These are phyloP conservation scores for Muricea muricata DNA, from an alignment of 92 coral and sea anemone genomes.

Conservation along the genomic window DNA sequence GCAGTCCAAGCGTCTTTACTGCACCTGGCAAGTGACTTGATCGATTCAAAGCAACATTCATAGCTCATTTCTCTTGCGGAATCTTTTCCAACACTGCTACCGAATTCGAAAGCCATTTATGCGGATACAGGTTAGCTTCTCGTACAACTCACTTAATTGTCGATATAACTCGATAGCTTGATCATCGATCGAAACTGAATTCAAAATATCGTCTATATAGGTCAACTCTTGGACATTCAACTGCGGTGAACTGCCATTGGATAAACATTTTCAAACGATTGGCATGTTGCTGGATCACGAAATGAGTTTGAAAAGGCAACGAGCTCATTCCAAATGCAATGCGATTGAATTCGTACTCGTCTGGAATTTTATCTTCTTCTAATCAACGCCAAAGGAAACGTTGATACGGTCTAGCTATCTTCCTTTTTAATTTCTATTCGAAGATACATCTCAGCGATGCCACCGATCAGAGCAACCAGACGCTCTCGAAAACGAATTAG, in stretches of 20 bases:
- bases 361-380: conserved; percentile 49
- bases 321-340: conserved; percentile 54
- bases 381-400: conserved; percentile 52
- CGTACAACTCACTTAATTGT: too few relatives aligned
- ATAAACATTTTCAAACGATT: background rate
- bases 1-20: background rate
- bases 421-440: conserved; percentile 61
- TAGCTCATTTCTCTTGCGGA: conserved; percentile 41
- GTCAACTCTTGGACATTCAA: conserved; percentile 50
- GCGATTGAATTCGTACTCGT: conserved; percentile 60
- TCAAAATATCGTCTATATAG: conserved; percentile 65
- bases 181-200: conserved; percentile 45
- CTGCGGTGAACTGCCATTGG: conserved; percentile 1
- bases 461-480: conserved; percentile 62
- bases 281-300: background rate
- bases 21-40: background rate
- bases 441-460: conserved; percentile 72
- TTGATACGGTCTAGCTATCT: too few relatives aligned
- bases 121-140: conserved; percentile 64
- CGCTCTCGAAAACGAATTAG: conserved; percentile 50
- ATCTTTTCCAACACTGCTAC: too few relatives aligned
- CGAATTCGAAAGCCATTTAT: conserved; percentile 67
- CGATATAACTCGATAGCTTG: conserved; percentile 47
- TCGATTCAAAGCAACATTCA: conserved; percentile 21
- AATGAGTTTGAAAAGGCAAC: conserved; percentile 63